Evolutionary conservation across 2,888 invertebrate genomes (phyloP), one percentile per base, ranked within the genome.

Genomic region (Coecobrya sp.): DNA sequence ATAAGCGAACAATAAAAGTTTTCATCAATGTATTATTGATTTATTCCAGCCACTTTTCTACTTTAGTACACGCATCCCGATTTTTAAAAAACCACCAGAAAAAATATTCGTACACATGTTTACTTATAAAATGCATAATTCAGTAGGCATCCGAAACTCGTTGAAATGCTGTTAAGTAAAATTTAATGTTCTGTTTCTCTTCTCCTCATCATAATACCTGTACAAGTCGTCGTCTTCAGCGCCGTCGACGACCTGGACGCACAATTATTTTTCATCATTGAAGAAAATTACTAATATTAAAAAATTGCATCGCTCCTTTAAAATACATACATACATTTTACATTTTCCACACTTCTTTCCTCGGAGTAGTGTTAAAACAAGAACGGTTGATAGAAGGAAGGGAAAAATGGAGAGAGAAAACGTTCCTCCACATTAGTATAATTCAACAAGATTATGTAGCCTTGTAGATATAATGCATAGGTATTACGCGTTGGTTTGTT

Each of bases 221-320:
- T 36, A 36, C 36, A 36, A 4, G 36, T 36, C 36, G 22, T n/a
- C 55, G 36, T 55, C 55, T 16, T 19, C n/a, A 5, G 5, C n/a
- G 55, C 13, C n/a, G 55, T 11, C 65, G 10, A 65, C 65, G 11
- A 22, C 27, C 19, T 65, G 25, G 25, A 27, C 10, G 27, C 65
- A 85, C 36, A 4, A 65, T 85, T 85, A 25, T 55, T 55, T 86
- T 59, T 86, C 73, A 86, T 86, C 73, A 55, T 65, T 65, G 25
- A 22, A 73, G 52, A 19, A 73, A 86, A 86, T 86, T 86, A 86
- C 73, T 73, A 19, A 86, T 36, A 86, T 86, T 86, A 86, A 36
- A 55, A 36, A 52, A 55, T 86, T 86, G 55, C 55, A 73, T 86
- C 36, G 36, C 27, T 49, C 42, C 65, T 27, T 27, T 22, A 22